Percentiles rank a stretch among this genome's conserved stretches.
These are phyloP conservation scores for Sebastes matsubarae DNA, from an alignment of 2,797 vertebrate genomes.

Conservation along the genomic window DNA sequence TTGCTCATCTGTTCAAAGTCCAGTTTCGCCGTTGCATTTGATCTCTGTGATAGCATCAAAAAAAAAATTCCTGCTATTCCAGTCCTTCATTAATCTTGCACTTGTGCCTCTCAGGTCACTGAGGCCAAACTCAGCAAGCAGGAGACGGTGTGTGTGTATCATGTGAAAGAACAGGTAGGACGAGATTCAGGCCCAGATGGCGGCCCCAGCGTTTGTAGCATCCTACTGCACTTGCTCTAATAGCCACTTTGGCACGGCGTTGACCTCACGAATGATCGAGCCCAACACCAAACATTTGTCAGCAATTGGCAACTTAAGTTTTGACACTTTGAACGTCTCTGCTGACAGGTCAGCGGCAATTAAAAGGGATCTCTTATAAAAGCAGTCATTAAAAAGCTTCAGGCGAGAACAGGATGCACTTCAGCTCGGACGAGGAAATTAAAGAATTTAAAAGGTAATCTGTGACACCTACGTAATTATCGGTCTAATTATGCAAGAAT, in stretches of 20 bases:
- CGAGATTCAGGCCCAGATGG: conserved; percentile 52
- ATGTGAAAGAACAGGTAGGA: conserved; percentile 68
- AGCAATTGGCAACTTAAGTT: not conserved
- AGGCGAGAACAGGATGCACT: conserved; percentile 29
- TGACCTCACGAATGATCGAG: not conserved
- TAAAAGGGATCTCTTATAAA: not conserved
- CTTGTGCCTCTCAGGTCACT: conserved; percentile 39
- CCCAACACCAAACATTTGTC: not conserved
- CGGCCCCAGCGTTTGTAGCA: conserved; percentile 29
- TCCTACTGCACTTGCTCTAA: conserved; percentile 11
- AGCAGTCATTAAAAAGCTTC: conserved; percentile 21
- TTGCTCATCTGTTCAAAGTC: not conserved
- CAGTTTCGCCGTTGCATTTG: not conserved
- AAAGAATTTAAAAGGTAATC: conserved; percentile 22
- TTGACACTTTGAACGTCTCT: conserved; percentile 16
- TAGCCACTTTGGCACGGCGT: not conserved
- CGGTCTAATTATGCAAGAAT: conserved; percentile 16
- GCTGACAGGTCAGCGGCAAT: conserved; percentile 31
- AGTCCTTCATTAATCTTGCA: conserved; percentile 26
- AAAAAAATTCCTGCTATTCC: conserved; percentile 20
- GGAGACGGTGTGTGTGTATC: conserved; percentile 13
- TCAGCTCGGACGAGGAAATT: conserved; percentile 24
- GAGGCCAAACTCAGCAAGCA: conserved; percentile 50
- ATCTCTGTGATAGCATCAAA: not conserved
- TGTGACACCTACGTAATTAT: conserved; percentile 28